Base-by-base conservation (phyloP, 2,113 vertebrate species). In the Callopanchax toddi region DNA sequence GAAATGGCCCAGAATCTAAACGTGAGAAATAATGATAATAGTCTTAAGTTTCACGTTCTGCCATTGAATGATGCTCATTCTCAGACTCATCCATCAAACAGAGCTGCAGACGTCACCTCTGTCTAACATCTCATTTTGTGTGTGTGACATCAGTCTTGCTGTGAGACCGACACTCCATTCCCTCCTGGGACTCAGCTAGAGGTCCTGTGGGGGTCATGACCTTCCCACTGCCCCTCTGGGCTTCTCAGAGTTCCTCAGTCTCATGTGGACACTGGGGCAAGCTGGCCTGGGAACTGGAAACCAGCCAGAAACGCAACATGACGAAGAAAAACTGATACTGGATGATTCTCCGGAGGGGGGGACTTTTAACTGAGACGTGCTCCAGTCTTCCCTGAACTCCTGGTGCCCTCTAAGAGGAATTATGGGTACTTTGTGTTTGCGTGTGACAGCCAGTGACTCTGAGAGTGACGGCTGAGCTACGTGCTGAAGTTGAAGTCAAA, bases 261-360 rank as follows among this genome's bases (percentile, higher is more conserved):
- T 73, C 58, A 26, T 46, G 58, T 32, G 84, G 52, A 76, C 73
- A 72, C 36, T n/a, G 23, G 74, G 82, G 68, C 70, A 68, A 70
- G 58, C 72, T 12, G 23, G 86, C 78, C 86, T 93, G 91, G 89
- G 91, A 93, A 93, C 84, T 88, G 83, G 89, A 85, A 70, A 25
- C 7, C 2, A 22, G 84, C 88, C 87, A 88, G 78, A 59, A 56
- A 25, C n/a, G 36, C 54, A 48, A 26, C 32, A 53, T 16, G 61
- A 71, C 46, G 53, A 64, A 57, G 65, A 62, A 43, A 16, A 50
- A 45, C 18, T n/a, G 10, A 63, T 39, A 12, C 37, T n/a, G 49
- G 46, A n/a, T 23, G 56, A 66, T 17, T 59, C 37, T 48, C 23
- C 73, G 60, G 50, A 76, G 32, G 1, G 22, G 58, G 48, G 10